Conservation (phyloP, 2,113 vertebrate genomes). For the Heptranchias perlo region DNA sequence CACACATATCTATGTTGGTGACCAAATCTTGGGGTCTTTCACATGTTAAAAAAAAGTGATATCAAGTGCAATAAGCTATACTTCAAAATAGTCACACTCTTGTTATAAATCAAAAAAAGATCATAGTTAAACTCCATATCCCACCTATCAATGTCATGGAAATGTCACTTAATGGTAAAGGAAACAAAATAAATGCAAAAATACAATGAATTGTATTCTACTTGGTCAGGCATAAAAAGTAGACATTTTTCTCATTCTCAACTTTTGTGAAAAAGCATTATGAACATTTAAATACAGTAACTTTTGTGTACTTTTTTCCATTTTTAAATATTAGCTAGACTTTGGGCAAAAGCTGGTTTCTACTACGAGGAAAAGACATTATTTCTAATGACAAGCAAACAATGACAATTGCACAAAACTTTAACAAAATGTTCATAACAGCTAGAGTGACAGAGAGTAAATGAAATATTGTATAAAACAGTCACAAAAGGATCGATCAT, state of each 20-base stretch:
- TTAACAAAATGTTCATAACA: constrained; percentile 35
- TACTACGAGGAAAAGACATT: constrained; percentile 28
- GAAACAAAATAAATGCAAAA: constrained; percentile 37
- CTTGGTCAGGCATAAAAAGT: constrained; percentile 37
- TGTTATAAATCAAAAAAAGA: constrained; percentile 20
- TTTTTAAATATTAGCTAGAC: constrained; percentile 37
- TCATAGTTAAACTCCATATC: not conserved
- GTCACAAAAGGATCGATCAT: constrained; percentile 24
- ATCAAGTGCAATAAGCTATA: constrained; percentile 38
- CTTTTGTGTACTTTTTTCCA: constrained; percentile 22
- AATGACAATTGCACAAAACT: constrained; percentile 22
- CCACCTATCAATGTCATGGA: constrained; percentile 23
- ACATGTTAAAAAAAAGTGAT: constrained; percentile 37
- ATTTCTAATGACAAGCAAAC: constrained; percentile 37
- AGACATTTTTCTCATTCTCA: constrained; percentile 34
- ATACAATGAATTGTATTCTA: constrained; percentile 35
- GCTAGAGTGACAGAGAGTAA: constrained; percentile 19
- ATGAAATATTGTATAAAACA: constrained; percentile 19
- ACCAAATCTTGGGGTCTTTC: constrained; percentile 12
- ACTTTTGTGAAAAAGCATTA: constrained; percentile 35
- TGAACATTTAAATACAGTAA: constrained; percentile 37
- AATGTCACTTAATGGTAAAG: constrained; percentile 25
- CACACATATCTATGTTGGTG: not conserved
- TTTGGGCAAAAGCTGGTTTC: constrained; percentile 38
- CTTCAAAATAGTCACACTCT: constrained; percentile 35